Conservation (phyloP, 2,888 invertebrate species). For the Drosophila robusta region DNA sequence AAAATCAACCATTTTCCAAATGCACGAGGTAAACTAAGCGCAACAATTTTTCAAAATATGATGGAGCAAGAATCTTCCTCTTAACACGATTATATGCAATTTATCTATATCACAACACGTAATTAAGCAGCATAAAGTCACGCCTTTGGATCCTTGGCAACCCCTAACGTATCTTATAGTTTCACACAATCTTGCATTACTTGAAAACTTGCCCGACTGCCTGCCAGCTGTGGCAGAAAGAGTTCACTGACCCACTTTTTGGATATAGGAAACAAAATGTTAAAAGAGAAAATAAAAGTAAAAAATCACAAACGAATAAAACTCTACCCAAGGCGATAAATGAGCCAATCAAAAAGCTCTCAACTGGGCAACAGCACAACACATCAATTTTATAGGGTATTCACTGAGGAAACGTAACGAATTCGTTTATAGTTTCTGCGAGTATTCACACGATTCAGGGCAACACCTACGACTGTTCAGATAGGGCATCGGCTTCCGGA, state of each 20-base stretch:
- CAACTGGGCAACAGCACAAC: background rate
- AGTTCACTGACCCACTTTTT: constrained; percentile 29
- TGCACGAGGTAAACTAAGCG: too few relatives aligned
- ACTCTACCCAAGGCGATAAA: background rate
- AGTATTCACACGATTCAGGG: background rate
- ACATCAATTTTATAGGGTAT: background rate
- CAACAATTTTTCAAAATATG: too few relatives aligned
- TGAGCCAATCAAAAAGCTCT: background rate
- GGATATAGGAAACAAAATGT: background rate
- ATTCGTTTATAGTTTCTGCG: too few relatives aligned
- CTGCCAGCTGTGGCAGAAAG: background rate
- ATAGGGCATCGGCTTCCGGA: constrained; percentile 82
- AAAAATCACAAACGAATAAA: constrained; percentile 1
- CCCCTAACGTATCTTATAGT: background rate
- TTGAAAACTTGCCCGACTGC: constrained; percentile 9
- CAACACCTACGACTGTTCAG: constrained; percentile 81
- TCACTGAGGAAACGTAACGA: too few relatives aligned
- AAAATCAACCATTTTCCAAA: too few relatives aligned
- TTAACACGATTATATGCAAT: too few relatives aligned
- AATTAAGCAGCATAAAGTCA: background rate
- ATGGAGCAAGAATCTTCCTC: too few relatives aligned
- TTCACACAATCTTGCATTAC: constrained; percentile 2
- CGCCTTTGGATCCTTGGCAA: constrained; percentile 1
- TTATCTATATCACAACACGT: too few relatives aligned
- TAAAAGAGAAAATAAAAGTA: constrained; percentile 2